phyloP scores from a whole-genome alignment of 2,888 invertebrate genomes.

The Adelognathus sp. region DNA sequence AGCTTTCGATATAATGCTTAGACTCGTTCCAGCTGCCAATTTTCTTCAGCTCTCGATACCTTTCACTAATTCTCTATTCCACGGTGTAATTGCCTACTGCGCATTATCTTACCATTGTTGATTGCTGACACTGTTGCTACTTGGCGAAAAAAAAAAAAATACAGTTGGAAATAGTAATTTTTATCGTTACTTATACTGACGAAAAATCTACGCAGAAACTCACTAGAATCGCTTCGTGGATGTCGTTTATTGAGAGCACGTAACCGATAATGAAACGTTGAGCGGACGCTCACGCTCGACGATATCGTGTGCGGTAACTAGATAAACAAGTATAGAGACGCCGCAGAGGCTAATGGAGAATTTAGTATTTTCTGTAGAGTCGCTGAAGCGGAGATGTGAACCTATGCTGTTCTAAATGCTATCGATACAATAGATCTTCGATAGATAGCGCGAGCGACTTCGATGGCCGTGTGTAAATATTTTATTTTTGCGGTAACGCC shows the following conservation, averaged over 20 bases:
- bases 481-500: neutral
- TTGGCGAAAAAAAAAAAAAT: neutral
- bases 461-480: neutral
- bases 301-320: neutral
- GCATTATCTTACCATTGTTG: neutral
- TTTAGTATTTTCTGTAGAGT: neutral
- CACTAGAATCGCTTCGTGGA: neutral
- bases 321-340: neutral
- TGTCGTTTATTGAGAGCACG: neutral
- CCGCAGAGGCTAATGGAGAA: neutral
- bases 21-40: neutral
- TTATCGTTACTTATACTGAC: neutral
- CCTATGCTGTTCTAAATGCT: neutral
- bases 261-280: neutral
- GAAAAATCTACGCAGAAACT: neutral
- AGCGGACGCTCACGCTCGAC: neutral
- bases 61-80: constrained; percentile 3
- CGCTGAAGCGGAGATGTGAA: neutral
- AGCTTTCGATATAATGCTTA: no score
- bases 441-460: neutral
- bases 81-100: neutral
- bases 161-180: neutral
- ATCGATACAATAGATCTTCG: neutral
- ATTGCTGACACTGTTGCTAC: neutral
- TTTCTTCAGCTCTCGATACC: neutral